A percentile compares a stretch with the other conserved stretches of the same genome.
Evolutionary conservation across 2,888 invertebrate genomes (phyloP).

Genomic region (Scaptomyza caliginosa): DNA sequence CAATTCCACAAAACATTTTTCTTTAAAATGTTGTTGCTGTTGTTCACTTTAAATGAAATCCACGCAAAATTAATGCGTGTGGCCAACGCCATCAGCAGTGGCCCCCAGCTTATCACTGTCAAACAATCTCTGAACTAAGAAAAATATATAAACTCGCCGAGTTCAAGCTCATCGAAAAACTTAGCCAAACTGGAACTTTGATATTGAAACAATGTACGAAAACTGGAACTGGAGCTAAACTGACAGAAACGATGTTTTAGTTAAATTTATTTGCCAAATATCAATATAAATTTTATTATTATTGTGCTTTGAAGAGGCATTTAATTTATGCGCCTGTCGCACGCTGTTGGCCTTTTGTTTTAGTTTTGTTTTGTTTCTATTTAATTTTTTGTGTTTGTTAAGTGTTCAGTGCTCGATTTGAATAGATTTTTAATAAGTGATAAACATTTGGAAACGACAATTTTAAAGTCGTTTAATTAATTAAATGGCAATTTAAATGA

Average conservation of each 20-base stretch:
- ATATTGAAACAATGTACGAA: constrained; percentile 28
- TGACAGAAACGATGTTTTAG: constrained; percentile 59
- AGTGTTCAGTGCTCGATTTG: constrained; percentile 40
- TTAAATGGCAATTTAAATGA: constrained; percentile 75
- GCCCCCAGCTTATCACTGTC: constrained; percentile 75
- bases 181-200: constrained; percentile 13
- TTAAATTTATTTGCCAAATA: constrained; percentile 71
- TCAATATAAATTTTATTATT: constrained; percentile 67
- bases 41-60: constrained; percentile 66
- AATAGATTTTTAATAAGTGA: constrained; percentile 76
- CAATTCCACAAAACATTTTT: constrained; percentile 67
- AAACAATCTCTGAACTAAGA: constrained; percentile 45
- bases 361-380: constrained; percentile 22
- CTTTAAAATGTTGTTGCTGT: constrained; percentile 31
- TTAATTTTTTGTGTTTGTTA: constrained; percentile 16
- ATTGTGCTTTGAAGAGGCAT: constrained; percentile 23
- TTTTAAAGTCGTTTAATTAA: constrained; percentile 78
- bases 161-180: constrained; percentile 18
- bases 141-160: background rate
- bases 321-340: constrained; percentile 62
- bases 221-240: constrained; percentile 40
- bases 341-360: constrained; percentile 34
- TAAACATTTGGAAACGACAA: constrained; percentile 65
- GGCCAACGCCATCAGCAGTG: constrained; percentile 75
- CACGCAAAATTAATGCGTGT: constrained; percentile 77